Evolutionary conservation across 2,113 vertebrate species (phyloP), one percentile per base, ranked within the genome.

Genomic region (Etheostoma spectabile): DNA sequence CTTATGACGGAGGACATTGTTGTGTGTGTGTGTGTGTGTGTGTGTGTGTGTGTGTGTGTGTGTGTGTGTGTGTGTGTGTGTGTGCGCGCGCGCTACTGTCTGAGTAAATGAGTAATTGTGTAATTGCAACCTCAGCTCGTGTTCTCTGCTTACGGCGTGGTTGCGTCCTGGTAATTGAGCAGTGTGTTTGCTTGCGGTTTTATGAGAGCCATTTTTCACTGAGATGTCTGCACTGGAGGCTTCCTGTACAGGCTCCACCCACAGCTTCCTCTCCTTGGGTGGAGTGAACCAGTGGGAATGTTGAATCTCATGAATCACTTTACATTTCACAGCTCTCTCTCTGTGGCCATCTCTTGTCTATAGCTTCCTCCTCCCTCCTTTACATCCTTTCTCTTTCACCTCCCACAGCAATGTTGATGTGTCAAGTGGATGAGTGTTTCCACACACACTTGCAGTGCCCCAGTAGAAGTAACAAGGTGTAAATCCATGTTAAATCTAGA

Each of bases 121-220:
- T 84, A 88, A 89, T 92, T 86, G 90, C 82, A 85, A 72, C 86
- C 65, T 49, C 79, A 70, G 83, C 77, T 82, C 87, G 69, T 86
- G 90, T 86, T 76, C 81, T 81, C 56, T 65, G 75, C 67, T 85
- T 60, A 84, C 12, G 24, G 60, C 46, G 8, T 22, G 74, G 80
- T 81, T 51, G 80, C 38, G 1, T 81, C 8, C 56, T 56, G 38
- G 59, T 89, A 89, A 89, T 85, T 86, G 80, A 91, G 72, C 70
- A 55, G 59, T 42, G 4, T 74, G 75, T 79, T 27, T 75, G 77
- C 65, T 82, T 35, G 48, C 38, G 21, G 66, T 87, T 91, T 91
- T 92, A 88, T 87, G 84, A 88, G 74, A 75, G 78, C 38, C 46
- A 67, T 90, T 89, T 92, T 89, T 91, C 82, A 84, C 74, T 0